Percentiles rank a stretch among this genome's conserved stretches.
These are phyloP conservation scores for Brachypodius melanocephalos DNA, from an alignment of 2,113 vertebrate genomes.

Conservation along the genomic window DNA sequence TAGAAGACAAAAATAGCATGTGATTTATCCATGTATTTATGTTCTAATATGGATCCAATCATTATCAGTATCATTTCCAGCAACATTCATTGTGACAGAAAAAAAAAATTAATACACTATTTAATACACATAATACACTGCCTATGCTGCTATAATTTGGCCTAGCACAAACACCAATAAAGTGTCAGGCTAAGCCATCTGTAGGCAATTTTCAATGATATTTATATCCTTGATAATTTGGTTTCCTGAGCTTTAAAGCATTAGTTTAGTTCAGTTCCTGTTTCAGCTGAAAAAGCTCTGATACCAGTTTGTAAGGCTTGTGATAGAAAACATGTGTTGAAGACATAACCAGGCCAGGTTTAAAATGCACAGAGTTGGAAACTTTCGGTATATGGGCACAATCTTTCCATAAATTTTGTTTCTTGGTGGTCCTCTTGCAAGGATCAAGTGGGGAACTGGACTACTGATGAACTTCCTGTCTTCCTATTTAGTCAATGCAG, in stretches of 20 bases:
- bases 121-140: neutral
- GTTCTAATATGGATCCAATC: neutral
- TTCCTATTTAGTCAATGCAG: neutral
- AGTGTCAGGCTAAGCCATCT: conserved; percentile 2
- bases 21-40: neutral
- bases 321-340: conserved; percentile 47
- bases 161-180: neutral
- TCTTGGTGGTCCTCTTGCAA: neutral
- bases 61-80: neutral
- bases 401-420: neutral
- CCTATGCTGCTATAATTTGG: neutral
- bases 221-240: conserved; percentile 59
- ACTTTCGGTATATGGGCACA: neutral
- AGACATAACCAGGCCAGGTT: neutral
- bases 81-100: neutral
- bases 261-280: conserved; percentile 56
- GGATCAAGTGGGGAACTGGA: neutral
- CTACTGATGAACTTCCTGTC: neutral
- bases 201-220: conserved; percentile 51
- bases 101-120: neutral
- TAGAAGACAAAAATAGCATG: neutral
- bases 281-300: conserved; percentile 47
- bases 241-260: conserved; percentile 64
- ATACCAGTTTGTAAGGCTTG: conserved; percentile 32
- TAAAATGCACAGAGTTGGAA: neutral